These are phyloP conservation scores for Apus apus DNA, from an alignment of 2,113 vertebrate species.

Conservation along the genomic window DNA sequence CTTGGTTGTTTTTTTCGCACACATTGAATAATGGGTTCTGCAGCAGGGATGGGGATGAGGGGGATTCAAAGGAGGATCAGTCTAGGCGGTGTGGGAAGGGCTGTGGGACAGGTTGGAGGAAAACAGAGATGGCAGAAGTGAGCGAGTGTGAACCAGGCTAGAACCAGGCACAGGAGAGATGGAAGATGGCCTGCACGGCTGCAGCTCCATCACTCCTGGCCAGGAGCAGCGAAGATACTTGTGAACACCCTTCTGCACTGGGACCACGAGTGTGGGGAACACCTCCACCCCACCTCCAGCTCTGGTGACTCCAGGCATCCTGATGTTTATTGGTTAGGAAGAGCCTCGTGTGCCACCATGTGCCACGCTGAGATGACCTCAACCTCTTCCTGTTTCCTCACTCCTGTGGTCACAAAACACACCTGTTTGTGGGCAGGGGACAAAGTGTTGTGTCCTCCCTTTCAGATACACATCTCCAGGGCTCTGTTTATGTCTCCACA, in stretches of 20 bases:
- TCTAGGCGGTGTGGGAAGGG: background rate
- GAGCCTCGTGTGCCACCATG: rapidly evolving
- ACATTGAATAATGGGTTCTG: background rate
- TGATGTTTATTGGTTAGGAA: background rate
- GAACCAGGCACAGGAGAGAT: background rate
- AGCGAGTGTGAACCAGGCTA: background rate
- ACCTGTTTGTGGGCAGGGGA: background rate
- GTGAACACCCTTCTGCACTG: background rate
- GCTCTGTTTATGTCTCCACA: background rate
- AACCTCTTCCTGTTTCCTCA: background rate
- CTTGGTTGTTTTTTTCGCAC: background rate
- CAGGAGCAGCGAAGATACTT: background rate
- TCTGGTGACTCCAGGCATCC: background rate
- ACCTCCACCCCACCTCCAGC: background rate
- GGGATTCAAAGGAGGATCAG: background rate
- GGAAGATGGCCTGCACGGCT: background rate
- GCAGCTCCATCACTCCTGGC: background rate
- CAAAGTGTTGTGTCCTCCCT: background rate
- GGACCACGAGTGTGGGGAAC: background rate
- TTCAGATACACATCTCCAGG: background rate
- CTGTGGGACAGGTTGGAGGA: background rate
- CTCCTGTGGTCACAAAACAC: background rate
- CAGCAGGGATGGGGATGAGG: background rate
- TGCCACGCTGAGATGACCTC: background rate
- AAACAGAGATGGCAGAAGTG: background rate